Conservation (phyloP, 2,113 vertebrate genomes). For the Diglossa brunneiventris region DNA sequence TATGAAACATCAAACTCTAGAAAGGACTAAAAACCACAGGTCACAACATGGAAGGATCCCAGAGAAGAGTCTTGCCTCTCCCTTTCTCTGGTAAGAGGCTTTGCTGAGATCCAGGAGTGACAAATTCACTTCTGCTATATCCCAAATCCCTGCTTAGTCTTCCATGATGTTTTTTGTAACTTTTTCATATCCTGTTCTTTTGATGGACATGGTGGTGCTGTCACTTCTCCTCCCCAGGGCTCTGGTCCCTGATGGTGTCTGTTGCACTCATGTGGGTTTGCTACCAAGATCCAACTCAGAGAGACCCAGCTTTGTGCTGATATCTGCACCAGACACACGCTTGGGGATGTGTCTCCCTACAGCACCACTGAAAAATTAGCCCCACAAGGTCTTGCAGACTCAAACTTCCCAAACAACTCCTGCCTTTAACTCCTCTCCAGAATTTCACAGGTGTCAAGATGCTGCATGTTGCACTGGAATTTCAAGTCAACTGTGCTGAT, state of each 20-base stretch:
- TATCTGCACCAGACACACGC: not conserved
- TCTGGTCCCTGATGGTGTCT: not conserved
- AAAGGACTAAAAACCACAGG: not conserved
- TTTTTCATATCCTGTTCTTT: not conserved
- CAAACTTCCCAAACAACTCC: not conserved
- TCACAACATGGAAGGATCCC: not conserved
- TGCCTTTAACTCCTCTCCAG: not conserved
- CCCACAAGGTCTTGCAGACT: not conserved
- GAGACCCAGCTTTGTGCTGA: not conserved
- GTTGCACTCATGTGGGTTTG: not conserved
- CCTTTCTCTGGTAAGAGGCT: not conserved
- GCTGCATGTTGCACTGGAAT: not conserved
- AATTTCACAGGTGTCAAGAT: not conserved
- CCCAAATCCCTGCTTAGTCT: not conserved
- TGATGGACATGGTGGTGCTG: accelerated
- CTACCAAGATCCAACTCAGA: not conserved
- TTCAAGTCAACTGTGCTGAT: not conserved
- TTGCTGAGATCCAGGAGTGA: not conserved
- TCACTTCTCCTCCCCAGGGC: not conserved
- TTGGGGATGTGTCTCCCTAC: not conserved
- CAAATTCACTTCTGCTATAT: not conserved
- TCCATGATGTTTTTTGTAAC: not conserved
- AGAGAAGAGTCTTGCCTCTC: not conserved
- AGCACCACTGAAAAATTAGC: not conserved
- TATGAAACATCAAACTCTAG: not conserved